Base-by-base conservation (phyloP, 1,140 invertebrate species). In the Oryctes rhinoceros region DNA sequence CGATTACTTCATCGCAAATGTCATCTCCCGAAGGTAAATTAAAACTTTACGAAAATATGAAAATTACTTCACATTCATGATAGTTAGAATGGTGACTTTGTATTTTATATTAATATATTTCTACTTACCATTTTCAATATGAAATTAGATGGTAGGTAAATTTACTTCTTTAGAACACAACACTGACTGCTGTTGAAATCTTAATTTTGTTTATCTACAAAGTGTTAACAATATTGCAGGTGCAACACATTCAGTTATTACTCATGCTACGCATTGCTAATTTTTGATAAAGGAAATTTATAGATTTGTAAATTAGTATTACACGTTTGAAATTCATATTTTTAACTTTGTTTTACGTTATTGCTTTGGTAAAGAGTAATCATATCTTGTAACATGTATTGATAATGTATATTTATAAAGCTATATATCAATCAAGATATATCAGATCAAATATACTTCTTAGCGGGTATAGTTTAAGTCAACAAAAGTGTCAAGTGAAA, bases 11-110 rank as follows among this genome's bases (percentile, higher is more conserved):
- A 18, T 78, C 77, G 13, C 77, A 78, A 78, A 53, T 78, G 77
- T 78, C 77, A 59, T 53, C 77, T 10, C 77, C 77, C 15, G 77
- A 78, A 78, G 77, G 77, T 78, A 59, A 77, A 59, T 78, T 78
- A 4, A 13, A 71, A 24, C 11, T 71, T 30, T 71, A 30, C 65
- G 13, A 62, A n/a, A 62, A 18, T 39, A 39, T 74, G 71, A 11
- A 15, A 74, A 4, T 74, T 74, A 20, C 15, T 62, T 30, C 24
- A 62, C 53, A 62, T 62, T 62, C 13, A 5, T 44, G 39, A 44
- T 4, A 62, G 53, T 11, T 62, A 20, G 20, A 30, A 30, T 18
- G 53, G 5, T 2, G 15, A 62, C 20, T 6, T n/a, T 1, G 5
- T 20, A 0, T 11, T 62, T 5, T 62, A 62, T 18, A 62, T 62